Evolutionary conservation across 2,888 invertebrate genomes (phyloP), one percentile per base, ranked within the genome.

Genomic region (Pecten maximus): DNA sequence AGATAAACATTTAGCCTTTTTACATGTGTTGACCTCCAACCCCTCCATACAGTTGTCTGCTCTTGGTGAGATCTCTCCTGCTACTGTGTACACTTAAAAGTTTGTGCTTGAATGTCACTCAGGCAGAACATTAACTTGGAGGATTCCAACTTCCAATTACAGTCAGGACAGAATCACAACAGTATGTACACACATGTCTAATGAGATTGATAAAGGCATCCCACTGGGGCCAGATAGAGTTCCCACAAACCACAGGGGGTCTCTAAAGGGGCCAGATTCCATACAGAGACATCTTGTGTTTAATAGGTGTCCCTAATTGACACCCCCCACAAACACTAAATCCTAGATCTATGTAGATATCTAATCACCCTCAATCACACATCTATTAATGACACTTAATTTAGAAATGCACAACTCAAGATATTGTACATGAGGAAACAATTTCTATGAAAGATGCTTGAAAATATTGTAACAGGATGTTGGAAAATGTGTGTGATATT

Each of bases 1-100:
- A 74, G 74, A 74, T 74, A 74, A 74, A 74, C 74, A 74, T 74
- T 74, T 6, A 74, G 28, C 74, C 35, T 74, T 74, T 74, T 74
- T 35, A 28, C 28, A 28, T 74, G 28, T 28, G 23, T 74, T 74
- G 23, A 74, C 28, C 74, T 74, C 74, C 23, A 16, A 35, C 74
- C 74, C 74, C 74, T 74, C 35, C 23, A 12, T 28, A 74, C 28
- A 74, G 74, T 74, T 74, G 74, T 74, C 28, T 74, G 35, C 74
- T 74, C 74, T 28, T 74, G 74, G 74, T 8, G 44, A 12, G 74
- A 74, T 19, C 2, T n/a, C 74, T 35, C 35, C 74, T 35, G 35
- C 74, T 28, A 74, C 35, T 74, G 74, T n/a, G n/a, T n/a, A n/a
- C n/a, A n/a, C n/a, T n/a, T n/a, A n/a, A n/a, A n/a, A n/a, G 28